Base-by-base conservation (phyloP, 92 coral and sea anemone species). In the Epizoanthus scotinus region DNA sequence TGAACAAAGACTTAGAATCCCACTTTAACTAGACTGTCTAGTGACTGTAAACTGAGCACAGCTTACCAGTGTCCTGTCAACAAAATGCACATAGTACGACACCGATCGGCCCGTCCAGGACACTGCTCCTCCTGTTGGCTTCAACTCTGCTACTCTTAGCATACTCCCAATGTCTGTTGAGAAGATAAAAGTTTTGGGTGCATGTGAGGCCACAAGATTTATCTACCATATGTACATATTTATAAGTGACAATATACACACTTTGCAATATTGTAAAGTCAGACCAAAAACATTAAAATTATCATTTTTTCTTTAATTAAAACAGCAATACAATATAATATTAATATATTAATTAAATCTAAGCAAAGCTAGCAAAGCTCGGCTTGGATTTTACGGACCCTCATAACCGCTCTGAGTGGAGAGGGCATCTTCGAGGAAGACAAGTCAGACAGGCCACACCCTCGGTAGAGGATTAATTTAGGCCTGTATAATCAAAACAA, bases 21-120 rank as follows among this genome's bases (percentile, higher is more conserved):
- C 3, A 29, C 13, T 36, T 6, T 14, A 10, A 70, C 31, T 34
- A 3, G 40, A 34, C 40, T n/a, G n/a, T n/a, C n/a, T 34, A 34
- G 40, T 3, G 40, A 34, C 40, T 34, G 3, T 6, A 34, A 34
- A 34, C 40, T 34, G 40, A 34, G 31, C 14, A 62, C 27, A 31
- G 42, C 92, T 82, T 56, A 92, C 97, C 91, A 96, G 71, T 14
- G 98, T 96, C 63, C 99, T 93, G 74, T 96, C 99, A 67, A 96
- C 87, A 73, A 89, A 89, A 72, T 96, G 99, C 3, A 96, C 91
- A 84, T 91, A 96, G 85, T 96, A 96, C 0, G 99, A 96, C 9
- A 96, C 99, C 20, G 99, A 93, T 64, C 91, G 94, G 3, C 99
- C 99, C 20, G 99, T 96, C 99, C 99, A 96, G 2, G 99, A 96